These are phyloP conservation scores for Danio albolineatus DNA, from an alignment of 2,797 vertebrate genomes.

Conservation along the genomic window DNA sequence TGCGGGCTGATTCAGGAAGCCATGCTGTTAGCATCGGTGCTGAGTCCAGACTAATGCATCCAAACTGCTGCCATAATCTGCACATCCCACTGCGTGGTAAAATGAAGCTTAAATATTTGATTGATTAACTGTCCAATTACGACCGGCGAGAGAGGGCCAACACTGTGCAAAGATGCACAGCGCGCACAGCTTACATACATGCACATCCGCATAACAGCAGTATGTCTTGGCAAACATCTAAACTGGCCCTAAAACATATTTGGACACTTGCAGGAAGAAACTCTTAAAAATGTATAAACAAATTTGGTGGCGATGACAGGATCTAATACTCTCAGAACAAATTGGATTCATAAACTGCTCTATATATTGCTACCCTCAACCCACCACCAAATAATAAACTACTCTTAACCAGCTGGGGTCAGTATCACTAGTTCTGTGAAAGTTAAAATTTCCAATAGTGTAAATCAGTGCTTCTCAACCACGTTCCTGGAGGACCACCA, in stretches of 20 bases:
- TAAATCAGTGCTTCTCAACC: no score
- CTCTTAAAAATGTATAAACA: neutral
- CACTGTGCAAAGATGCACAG: conserved; percentile 41
- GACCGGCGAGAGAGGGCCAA: conserved; percentile 75
- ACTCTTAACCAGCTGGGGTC: neutral
- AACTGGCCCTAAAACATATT: neutral
- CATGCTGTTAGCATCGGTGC: conserved; percentile 71
- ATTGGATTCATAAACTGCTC: neutral
- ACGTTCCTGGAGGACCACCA: no score
- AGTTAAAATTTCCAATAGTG: neutral
- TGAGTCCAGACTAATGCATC: conserved; percentile 77
- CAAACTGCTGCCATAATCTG: conserved; percentile 79
- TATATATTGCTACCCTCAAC: neutral
- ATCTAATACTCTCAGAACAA: neutral
- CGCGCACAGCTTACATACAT: conserved; percentile 51
- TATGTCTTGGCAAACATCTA: conserved; percentile 50
- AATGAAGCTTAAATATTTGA: conserved; percentile 86
- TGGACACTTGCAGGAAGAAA: neutral
- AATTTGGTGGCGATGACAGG: neutral
- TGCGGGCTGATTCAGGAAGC: conserved; percentile 60
- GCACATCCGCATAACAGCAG: conserved; percentile 70
- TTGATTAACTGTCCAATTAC: conserved; percentile 83
- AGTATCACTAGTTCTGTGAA: neutral
- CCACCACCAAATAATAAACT: neutral
- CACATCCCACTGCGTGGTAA: conserved; percentile 80